Base-by-base conservation (phyloP, 2,888 invertebrate genomes). In the Drosophila sordidula region DNA sequence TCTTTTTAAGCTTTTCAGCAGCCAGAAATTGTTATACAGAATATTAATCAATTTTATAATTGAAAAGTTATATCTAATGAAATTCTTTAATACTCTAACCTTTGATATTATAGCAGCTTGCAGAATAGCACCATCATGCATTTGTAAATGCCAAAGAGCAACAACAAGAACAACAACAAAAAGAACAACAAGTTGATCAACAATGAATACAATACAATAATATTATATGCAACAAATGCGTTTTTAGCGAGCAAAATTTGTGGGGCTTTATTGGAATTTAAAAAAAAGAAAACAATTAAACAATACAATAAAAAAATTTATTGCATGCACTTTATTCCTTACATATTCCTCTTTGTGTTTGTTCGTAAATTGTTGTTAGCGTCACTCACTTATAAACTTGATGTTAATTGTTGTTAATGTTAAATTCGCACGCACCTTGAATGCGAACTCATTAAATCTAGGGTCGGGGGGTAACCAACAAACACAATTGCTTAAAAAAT, bases 81-180 rank as follows among this genome's bases (percentile, higher is more conserved):
- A 68, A 70, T 68, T 75, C 11, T 64, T 63, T 78, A 65, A 65
- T 65, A 66, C 72, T 73, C 57, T 57, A 71, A 58, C 58, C 78
- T 79, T 80, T 69, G 71, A 74, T 82, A 80, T 75, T 74, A 79
- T 80, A 85, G 75, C 91, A 92, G 92, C 91, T 92, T 91, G 87
- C 92, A 92, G 90, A 92, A 92, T 90, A 92, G 92, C 91, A 92
- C 92, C 88, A 90, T 92, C 78, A 92, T 92, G 92, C 92, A 92
- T 90, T 91, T 92, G 62, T 92, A 92, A 92, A 87, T 82, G 77
- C 64, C 12, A 61, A 66, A 44, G 25, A 62, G 47, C 36, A 69
- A 45, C 41, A 65, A 65, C 42, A 63, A 36, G 11, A 65, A 34
- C 8, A 38, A 6, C 39, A 38, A 11, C 32, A 32, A 32, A 9